Conservation (phyloP, 2,888 invertebrate genomes). For the Scelioninae gen. 2 region DNA sequence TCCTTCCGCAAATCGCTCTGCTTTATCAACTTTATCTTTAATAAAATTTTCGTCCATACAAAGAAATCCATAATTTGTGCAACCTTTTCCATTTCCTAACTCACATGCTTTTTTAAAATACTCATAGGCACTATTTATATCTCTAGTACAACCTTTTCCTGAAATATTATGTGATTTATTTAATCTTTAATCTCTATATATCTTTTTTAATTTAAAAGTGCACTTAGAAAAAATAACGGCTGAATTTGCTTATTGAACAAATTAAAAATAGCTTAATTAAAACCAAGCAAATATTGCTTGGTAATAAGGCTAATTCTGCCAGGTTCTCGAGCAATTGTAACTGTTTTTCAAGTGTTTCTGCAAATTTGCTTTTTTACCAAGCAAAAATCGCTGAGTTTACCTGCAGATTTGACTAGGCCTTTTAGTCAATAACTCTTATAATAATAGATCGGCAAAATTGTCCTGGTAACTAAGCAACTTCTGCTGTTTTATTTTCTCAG, state of each 20-base stretch:
- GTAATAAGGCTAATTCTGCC: no score
- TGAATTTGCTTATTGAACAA: no score
- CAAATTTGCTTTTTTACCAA: no score
- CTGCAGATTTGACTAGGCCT: no score
- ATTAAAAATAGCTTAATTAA: no score
- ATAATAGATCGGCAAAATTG: no score
- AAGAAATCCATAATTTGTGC: slow-evolving; percentile 75
- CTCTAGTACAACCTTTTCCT: slow-evolving; percentile 67
- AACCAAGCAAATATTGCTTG: no score
- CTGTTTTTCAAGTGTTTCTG: not conserved
- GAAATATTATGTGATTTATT: slow-evolving; percentile 2
- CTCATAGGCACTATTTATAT: slow-evolving; percentile 52
- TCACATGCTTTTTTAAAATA: slow-evolving; percentile 80
- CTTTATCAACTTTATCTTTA: slow-evolving; percentile 44
- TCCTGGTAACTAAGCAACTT: no score
- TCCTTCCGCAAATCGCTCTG: slow-evolving; percentile 68
- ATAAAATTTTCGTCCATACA: slow-evolving; percentile 1
- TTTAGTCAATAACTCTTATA: no score
- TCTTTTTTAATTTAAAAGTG: not conserved
- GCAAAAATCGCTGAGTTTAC: no score
- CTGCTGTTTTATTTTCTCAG: no score
- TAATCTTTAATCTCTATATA: not conserved
- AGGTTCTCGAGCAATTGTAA: no score
- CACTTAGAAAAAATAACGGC: not conserved
- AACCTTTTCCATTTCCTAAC: slow-evolving; percentile 83